phyloP scores from a whole-genome alignment of 2,113 vertebrate genomes.

The Labrus mixtus region DNA sequence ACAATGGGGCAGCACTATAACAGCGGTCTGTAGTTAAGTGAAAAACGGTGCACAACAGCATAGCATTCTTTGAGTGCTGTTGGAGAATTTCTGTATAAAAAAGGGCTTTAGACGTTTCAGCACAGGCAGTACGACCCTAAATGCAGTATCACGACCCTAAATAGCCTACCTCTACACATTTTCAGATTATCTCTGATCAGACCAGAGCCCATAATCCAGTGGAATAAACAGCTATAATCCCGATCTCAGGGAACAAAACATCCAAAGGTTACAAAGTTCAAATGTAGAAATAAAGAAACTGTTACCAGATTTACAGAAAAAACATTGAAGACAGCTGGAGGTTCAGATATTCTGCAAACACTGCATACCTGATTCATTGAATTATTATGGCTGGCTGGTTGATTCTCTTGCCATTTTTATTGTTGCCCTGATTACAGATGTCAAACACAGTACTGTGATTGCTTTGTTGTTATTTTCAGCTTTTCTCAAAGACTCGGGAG shows the following conservation, averaged over 20 bases:
- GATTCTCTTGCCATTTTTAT: background rate
- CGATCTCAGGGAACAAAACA: constrained; percentile 43
- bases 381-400: background rate
- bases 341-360: background rate
- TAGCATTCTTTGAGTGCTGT: background rate
- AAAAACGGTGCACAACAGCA: too few relatives aligned
- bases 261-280: constrained; percentile 31
- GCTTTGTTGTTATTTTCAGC: constrained; percentile 2
- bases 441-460: background rate
- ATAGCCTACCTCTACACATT: constrained; percentile 64
- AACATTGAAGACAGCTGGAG: background rate
- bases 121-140: background rate
- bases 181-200: constrained; percentile 66
- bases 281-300: constrained; percentile 19
- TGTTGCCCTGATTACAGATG: background rate
- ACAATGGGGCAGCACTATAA: too few relatives aligned
- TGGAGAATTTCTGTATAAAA: background rate
- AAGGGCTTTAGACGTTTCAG: background rate
- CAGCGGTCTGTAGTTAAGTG: too few relatives aligned
- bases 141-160: constrained; percentile 24
- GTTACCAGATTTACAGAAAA: background rate
- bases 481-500: background rate
- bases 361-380: background rate
- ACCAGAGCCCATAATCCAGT: constrained; percentile 62
- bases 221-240: constrained; percentile 62